These are phyloP conservation scores for Arctocebus calabarensis DNA, from an alignment of 2,797 vertebrate species.

Conservation along the genomic window DNA sequence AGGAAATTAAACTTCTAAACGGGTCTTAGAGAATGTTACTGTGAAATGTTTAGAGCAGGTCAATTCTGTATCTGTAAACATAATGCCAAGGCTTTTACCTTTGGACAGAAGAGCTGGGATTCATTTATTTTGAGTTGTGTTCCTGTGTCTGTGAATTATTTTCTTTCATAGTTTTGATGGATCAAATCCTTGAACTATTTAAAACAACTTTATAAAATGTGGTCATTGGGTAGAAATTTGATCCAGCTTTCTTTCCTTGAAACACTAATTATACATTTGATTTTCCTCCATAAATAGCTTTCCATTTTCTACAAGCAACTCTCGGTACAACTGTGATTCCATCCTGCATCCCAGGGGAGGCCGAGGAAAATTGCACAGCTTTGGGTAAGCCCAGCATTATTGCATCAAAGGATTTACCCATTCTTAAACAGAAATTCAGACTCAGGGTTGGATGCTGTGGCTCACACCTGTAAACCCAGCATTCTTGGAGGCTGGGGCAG, in stretches of 20 bases:
- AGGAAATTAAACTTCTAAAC: background rate
- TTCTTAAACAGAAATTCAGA: background rate
- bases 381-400: slow-evolving; percentile 80
- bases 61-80: background rate
- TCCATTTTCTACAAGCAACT: slow-evolving; percentile 80
- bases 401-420: background rate
- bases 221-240: background rate
- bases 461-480: no score
- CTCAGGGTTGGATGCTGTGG: background rate
- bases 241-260: background rate
- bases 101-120: background rate
- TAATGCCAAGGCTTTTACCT: background rate
- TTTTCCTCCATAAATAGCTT: slow-evolving; percentile 76
- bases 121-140: slow-evolving; percentile 4
- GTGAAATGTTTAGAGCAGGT: background rate
- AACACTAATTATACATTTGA: background rate
- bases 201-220: background rate
- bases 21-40: background rate
- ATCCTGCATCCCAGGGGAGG: slow-evolving; percentile 84
- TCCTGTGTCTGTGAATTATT: background rate
- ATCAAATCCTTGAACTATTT: background rate
- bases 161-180: background rate
- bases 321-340: slow-evolving; percentile 87
- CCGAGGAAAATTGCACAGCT: slow-evolving; percentile 86
- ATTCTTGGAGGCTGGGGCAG: no score